Base-by-base conservation (phyloP, 2,888 invertebrate genomes). In the Drosophila lacicola region DNA sequence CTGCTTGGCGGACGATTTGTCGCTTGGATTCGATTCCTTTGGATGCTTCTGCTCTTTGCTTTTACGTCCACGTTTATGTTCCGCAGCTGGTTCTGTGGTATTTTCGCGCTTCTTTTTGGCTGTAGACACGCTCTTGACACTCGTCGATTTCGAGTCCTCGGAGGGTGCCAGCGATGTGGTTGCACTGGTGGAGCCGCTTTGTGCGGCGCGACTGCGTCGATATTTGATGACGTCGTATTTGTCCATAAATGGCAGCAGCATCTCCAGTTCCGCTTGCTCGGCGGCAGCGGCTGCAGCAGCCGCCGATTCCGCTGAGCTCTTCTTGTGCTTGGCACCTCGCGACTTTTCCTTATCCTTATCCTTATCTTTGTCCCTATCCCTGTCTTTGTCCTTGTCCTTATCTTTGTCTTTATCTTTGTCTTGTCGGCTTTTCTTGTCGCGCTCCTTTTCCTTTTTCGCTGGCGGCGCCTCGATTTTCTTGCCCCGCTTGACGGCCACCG, bases 141-240 rank as follows among this genome's bases (percentile, higher is more conserved):
- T 74, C 5, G 61, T 72, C 8, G 75, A 36, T 39, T 83, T 89
- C 9, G 71, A 34, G 21, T 88, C 85, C 13, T 89, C 80, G 21
- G 73, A 73, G 9, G 57, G 64, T 0, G 71, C 70, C 56, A 77
- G 50, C n/a, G 82, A 74, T 42, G 70, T 63, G 47, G 91, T 85
- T 80, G 93, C 93, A 70, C 92, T 93, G 82, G 94, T 93, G 82
- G 94, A 94, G 45, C 93, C 93, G 74, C 93, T 93, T 14, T 74
- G 63, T 2, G 80, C 80, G 0, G 90, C 89, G 82, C 95, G 92
- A 89, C 94, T 93, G 82, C 95, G 89, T 74, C 95, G 91, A 91
- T 95, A 94, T 91, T 95, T 93, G 67, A 94, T 94, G 88, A 94
- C 93, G 81, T 95, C 95, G 85, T 94, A 95, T 88, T 95, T 95